phyloP scores from a whole-genome alignment of 2,888 invertebrate species.

The Anticlea derivata region DNA sequence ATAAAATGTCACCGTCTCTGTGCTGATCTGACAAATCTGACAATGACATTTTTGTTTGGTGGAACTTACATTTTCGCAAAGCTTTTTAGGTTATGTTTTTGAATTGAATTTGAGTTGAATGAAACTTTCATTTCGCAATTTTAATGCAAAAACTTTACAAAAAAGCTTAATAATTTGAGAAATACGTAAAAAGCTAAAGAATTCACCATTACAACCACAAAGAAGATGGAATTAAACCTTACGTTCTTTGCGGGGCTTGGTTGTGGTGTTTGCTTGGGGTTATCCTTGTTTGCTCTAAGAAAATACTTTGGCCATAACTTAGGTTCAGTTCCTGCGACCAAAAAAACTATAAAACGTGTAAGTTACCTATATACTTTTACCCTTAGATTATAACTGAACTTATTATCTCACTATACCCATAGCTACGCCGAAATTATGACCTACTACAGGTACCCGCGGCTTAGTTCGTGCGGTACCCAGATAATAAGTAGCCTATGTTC shows the following conservation, averaged over 20 bases:
- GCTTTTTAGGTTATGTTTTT: background rate
- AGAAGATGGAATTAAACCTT: constrained; percentile 68
- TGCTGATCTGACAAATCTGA: no score
- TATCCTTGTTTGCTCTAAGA: constrained; percentile 65
- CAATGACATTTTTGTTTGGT: no score
- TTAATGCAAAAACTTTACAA: background rate
- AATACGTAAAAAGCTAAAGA: background rate
- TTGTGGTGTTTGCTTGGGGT: constrained; percentile 74
- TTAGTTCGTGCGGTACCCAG: no score
- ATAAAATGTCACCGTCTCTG: no score
- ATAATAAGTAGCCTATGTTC: no score
- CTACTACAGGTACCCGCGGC: no score
- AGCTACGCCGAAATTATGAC: no score
- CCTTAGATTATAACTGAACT: no score
- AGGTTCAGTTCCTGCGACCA: constrained; percentile 39
- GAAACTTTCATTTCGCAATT: no score
- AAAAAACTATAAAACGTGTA: constrained; percentile 27
- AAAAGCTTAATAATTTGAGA: background rate
- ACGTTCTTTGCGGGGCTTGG: constrained; percentile 72
- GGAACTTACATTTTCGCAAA: background rate
- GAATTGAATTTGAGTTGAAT: background rate
- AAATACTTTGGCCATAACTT: constrained; percentile 62
- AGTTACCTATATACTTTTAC: background rate
- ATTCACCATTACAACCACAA: constrained; percentile 57
- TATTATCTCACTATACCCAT: no score